Percentiles rank a stretch among this genome's conserved stretches.
Conservation (phyloP, 2,113 vertebrate species). For the Dendropsophus ebraccatus region DNA sequence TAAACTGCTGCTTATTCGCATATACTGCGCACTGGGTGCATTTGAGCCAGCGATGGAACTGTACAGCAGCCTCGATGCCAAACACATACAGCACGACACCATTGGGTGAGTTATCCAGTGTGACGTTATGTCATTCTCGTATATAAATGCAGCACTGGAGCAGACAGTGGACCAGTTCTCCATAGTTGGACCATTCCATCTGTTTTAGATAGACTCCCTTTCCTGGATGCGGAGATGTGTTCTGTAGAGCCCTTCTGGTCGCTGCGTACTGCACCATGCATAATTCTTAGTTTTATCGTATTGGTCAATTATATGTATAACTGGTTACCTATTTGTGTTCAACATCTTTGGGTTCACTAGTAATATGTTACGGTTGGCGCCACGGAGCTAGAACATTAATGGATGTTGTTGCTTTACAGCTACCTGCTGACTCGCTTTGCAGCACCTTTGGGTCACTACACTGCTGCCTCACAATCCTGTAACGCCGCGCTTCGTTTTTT, state of each 20-base stretch:
- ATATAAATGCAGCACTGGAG: background rate
- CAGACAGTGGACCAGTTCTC: background rate
- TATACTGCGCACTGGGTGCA: slow-evolving; percentile 92
- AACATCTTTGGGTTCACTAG: no score
- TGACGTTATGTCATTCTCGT: background rate
- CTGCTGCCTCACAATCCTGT: slow-evolving; percentile 94
- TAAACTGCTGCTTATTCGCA: slow-evolving; percentile 94
- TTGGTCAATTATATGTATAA: no score
- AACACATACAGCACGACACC: slow-evolving; percentile 97
- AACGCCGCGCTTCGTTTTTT: slow-evolving; percentile 99
- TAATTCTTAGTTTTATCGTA: no score
- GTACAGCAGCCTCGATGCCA: slow-evolving; percentile 95
- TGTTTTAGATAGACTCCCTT: no score
- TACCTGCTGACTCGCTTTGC: slow-evolving; percentile 94
- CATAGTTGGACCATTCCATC: no score
- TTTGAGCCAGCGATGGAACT: slow-evolving; percentile 96
- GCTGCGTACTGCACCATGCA: no score
- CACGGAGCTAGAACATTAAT: background rate
- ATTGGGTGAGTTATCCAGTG: slow-evolving; percentile 84
- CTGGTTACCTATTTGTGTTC: background rate
- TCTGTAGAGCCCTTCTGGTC: no score
- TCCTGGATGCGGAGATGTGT: no score
- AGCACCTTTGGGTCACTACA: slow-evolving; percentile 89
- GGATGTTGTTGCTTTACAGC: slow-evolving; percentile 69
- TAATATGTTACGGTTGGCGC: background rate